phyloP scores from a whole-genome alignment of 1,140 invertebrate genomes.

The Pachypeltis micranthus region DNA sequence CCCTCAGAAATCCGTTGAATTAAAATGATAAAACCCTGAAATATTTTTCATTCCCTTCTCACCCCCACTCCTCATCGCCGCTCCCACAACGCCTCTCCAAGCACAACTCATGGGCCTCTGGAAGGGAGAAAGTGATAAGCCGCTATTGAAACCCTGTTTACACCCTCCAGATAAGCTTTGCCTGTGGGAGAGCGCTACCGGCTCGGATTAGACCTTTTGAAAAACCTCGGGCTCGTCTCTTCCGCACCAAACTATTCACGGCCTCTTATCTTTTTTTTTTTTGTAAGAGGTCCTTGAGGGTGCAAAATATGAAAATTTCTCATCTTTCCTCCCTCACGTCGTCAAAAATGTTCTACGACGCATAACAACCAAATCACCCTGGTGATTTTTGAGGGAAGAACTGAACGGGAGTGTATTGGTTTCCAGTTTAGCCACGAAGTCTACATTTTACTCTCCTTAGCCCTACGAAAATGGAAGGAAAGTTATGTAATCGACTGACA shows the following conservation, averaged over 20 bases:
- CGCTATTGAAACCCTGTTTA: neutral
- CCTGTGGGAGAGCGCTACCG: neutral
- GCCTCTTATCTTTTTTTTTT: neutral
- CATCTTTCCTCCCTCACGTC: neutral
- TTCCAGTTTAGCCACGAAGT: too few relatives aligned
- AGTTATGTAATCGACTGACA: too few relatives aligned
- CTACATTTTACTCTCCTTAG: too few relatives aligned
- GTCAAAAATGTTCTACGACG: too few relatives aligned
- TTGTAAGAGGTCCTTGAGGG: neutral
- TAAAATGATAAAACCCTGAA: neutral
- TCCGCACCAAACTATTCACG: neutral
- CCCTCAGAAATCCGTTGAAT: neutral
- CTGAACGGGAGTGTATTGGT: too few relatives aligned
- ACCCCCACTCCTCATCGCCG: neutral
- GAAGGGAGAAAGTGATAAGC: neutral
- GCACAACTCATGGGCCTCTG: neutral
- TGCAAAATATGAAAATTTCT: neutral
- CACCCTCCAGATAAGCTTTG: neutral
- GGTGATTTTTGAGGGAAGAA: too few relatives aligned
- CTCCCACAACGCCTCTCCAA: neutral
- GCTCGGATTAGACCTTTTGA: neutral
- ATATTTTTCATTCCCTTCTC: neutral
- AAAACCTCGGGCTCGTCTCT: neutral
- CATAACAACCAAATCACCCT: too few relatives aligned
- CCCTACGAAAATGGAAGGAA: too few relatives aligned